phyloP scores from a whole-genome alignment of 1,140 invertebrate species.

The Melanaphis sacchari region DNA sequence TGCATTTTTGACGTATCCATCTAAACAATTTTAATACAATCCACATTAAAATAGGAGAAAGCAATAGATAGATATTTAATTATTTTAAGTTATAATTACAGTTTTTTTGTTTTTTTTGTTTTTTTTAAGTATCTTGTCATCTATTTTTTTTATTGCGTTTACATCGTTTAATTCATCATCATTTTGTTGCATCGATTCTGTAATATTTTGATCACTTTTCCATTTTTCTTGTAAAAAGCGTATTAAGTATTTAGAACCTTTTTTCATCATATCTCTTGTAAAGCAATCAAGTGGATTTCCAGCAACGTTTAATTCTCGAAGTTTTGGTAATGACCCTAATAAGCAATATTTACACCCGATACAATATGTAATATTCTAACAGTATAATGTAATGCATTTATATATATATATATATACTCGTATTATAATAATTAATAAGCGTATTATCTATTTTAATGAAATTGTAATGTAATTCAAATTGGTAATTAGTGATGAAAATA shows the following conservation, averaged over 20 bases:
- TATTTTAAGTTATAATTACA: constrained; percentile 12
- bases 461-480: too few species aligned
- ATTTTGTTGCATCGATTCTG: background rate
- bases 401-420: too few species aligned
- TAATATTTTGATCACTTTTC: background rate
- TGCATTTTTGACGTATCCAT: constrained; percentile 9
- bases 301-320: constrained; percentile 38
- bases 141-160: background rate
- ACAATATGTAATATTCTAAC: too few species aligned
- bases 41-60: background rate
- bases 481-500: too few species aligned
- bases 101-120: background rate
- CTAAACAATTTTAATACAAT: background rate
- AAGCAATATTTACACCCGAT: background rate
- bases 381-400: too few species aligned
- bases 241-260: constrained; percentile 53
- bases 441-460: too few species aligned
- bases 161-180: background rate
- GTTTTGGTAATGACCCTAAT: constrained; percentile 37
- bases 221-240: constrained; percentile 36
- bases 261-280: constrained; percentile 31
- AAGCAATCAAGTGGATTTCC: constrained; percentile 41
- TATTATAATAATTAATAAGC: background rate
- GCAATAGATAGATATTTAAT: background rate
- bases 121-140: background rate